These are phyloP conservation scores for Cydia strobilella DNA, from an alignment of 1,140 invertebrate species.

Conservation along the genomic window DNA sequence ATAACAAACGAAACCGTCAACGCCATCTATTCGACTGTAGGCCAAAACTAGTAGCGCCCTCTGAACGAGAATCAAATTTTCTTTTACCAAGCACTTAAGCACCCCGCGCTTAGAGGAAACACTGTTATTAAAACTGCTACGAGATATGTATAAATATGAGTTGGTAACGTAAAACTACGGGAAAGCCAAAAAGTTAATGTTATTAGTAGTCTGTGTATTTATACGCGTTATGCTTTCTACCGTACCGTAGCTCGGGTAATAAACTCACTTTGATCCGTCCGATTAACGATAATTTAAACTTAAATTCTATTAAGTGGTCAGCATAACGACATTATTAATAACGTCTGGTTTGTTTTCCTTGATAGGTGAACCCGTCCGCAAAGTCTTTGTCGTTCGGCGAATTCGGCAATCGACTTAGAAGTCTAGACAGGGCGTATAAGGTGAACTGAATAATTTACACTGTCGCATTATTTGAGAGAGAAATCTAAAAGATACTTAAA, in stretches of 20 bases:
- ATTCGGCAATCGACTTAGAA: constrained; percentile 5
- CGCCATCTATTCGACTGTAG: no score
- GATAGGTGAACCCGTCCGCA: constrained; percentile 14
- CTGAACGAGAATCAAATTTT: no score
- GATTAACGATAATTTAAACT: background rate
- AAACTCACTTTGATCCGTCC: background rate
- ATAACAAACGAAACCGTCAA: no score
- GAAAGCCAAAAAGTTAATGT: background rate
- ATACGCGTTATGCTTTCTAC: no score
- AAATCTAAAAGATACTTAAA: background rate
- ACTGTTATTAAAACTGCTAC: background rate
- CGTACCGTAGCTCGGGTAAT: background rate
- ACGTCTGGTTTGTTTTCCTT: constrained; percentile 7
- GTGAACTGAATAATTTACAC: constrained; percentile 4
- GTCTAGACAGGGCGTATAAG: constrained; percentile 13
- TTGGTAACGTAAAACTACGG: background rate
- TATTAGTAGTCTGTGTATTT: background rate
- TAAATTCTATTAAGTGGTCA: background rate
- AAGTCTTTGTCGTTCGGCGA: background rate
- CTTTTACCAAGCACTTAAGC: constrained; percentile 15
- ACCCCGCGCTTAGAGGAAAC: background rate
- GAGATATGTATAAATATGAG: no score
- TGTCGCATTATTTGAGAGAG: background rate
- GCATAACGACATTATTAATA: background rate
- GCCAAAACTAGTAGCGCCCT: no score